Base-by-base conservation (phyloP, 2,888 invertebrate genomes). In the Caenorhabditis angaria region DNA sequence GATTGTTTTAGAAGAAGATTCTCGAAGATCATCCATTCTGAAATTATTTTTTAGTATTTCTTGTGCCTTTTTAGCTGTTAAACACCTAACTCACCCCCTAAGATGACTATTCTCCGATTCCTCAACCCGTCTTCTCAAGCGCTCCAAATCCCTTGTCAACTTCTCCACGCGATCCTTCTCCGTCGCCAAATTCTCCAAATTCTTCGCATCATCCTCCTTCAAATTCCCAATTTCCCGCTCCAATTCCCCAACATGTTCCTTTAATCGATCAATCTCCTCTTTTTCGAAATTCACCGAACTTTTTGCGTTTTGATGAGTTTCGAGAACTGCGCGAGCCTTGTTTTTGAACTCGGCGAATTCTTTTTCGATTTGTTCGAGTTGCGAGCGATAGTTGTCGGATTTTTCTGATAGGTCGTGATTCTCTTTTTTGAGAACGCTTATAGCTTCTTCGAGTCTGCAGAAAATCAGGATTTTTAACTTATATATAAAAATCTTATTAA, bases 381-480 rank as follows among this genome's bases (percentile, higher is more conserved):
- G 66, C 14, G 61, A 20, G 0, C 27, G 8, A 24, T 22, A 55
- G 18, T 67, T 66, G 54, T 71, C 71, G 12, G 47, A 63, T 32
- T 61, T 53, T 18, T 54, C 24, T 0, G 27, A 25, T 1, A 72
- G 47, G 4, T 25, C 27, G 1, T 65, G 54, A n/a, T 72, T 72
- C 28, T 67, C 67, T 12, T 47, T 61, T 47, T 54, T 61, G 22
- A 72, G 25, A 2, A 62, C 64, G 12, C 65, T 62, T 3, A 72
- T 63, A 5, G 72, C 72, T 65, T 72, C 72, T 62, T 72, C 72
- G 18, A 72, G 54, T 27, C 71, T 72, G 61, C 24, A 65, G 56
- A 50, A 4, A 25, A 20, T 22, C 18, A n/a, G n/a, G n/a, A n/a
- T 55, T 25, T 25, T 12, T 55, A 55, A 27, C 20, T 55, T 22